phyloP scores from a whole-genome alignment of 2,797 vertebrate genomes.

The Carcharodon carcharias region DNA sequence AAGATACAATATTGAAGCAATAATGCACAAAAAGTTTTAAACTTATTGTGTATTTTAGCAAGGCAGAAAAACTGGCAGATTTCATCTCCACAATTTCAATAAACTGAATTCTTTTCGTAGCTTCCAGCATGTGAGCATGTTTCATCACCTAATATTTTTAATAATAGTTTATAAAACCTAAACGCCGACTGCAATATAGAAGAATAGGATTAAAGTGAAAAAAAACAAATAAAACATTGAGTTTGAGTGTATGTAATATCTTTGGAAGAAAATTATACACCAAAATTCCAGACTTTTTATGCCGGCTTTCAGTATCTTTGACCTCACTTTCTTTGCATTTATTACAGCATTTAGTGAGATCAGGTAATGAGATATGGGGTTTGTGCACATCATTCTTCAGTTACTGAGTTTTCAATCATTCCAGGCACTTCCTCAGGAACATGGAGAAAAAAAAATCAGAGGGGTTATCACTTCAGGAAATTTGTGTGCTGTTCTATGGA shows the following conservation, averaged over 20 bases:
- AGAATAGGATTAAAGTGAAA: constrained; percentile 7
- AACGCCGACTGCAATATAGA: constrained; percentile 20
- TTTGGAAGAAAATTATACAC: not conserved
- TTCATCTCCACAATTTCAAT: constrained; percentile 38
- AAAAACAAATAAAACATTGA: constrained; percentile 19
- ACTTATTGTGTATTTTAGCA: constrained; percentile 36
- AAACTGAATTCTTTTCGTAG: constrained; percentile 33
- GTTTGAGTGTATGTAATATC: not conserved
- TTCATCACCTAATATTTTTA: constrained; percentile 37
- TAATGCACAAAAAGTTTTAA: constrained; percentile 34
- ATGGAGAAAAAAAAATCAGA: not conserved
- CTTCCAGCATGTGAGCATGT: constrained; percentile 29
- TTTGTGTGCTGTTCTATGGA: no score
- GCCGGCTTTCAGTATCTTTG: not conserved
- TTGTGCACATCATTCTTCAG: not conserved
- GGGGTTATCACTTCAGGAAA: not conserved
- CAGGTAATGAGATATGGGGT: not conserved
- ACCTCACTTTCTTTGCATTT: not conserved
- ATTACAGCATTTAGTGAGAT: not conserved
- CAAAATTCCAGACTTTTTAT: not conserved
- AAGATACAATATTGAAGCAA: constrained; percentile 38
- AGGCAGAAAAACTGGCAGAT: constrained; percentile 26
- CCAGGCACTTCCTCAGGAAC: not conserved
- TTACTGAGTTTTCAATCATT: not conserved
- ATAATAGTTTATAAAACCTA: constrained; percentile 36